Percentiles rank a stretch among this genome's conserved stretches.
These are phyloP conservation scores for Trachelus stipa DNA, from an alignment of 2,888 invertebrate genomes.

Conservation along the genomic window DNA sequence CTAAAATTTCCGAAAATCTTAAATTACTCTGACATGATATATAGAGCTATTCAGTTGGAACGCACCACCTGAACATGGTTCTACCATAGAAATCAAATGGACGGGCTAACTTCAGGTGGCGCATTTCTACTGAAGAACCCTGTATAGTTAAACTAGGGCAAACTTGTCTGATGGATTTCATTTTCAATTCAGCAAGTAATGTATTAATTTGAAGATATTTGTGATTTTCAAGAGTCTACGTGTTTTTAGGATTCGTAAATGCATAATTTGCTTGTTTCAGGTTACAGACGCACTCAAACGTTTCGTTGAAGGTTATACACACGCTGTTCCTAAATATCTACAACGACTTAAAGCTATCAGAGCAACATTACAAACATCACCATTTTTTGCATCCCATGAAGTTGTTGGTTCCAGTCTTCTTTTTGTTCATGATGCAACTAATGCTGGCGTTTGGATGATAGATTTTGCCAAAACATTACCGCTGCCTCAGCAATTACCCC, in stretches of 20 bases:
- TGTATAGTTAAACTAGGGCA: no score
- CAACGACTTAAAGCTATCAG: constrained; percentile 87
- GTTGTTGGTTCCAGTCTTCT: constrained; percentile 94
- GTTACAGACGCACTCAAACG: constrained; percentile 83
- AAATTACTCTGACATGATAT: no score
- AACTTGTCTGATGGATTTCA: no score
- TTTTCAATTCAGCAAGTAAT: no score
- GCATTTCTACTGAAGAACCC: no score
- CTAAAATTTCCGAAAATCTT: not conserved
- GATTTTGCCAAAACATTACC: constrained; percentile 96
- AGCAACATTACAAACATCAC: constrained; percentile 84
- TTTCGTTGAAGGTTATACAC: constrained; percentile 83
- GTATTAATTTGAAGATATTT: no score
- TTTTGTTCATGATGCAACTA: constrained; percentile 91
- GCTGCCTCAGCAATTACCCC: constrained; percentile 76
- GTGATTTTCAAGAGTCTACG: not conserved
- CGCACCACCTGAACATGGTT: no score
- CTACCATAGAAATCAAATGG: no score
- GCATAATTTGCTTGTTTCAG: constrained; percentile 48
- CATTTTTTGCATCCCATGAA: constrained; percentile 93
- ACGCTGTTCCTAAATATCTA: constrained; percentile 83
- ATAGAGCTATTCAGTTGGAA: no score
- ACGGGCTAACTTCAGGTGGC: no score
- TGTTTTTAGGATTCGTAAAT: not conserved
- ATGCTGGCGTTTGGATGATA: constrained; percentile 95